Conservation (phyloP, 2,113 vertebrate species). For the Nematolebias whitei region DNA sequence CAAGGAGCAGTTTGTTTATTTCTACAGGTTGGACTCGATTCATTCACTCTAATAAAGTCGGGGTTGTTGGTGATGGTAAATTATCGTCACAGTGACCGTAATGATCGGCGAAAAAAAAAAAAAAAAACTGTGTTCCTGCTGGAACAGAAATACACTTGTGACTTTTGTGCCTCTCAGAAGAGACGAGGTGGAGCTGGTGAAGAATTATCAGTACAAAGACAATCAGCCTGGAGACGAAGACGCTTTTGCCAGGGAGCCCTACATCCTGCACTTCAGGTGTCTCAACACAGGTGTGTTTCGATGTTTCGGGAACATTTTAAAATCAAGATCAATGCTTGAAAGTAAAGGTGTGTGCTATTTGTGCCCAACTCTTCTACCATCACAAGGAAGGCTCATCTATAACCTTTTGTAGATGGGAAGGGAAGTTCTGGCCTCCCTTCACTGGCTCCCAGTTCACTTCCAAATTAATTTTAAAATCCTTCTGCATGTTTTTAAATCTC, state of each 20-base stretch:
- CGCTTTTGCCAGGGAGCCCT: constrained; percentile 69
- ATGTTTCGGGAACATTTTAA: background rate
- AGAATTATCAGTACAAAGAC: constrained; percentile 58
- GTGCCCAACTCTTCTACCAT: no score
- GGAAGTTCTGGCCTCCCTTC: no score
- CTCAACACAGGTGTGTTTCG: constrained; percentile 37
- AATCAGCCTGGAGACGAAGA: constrained; percentile 65
- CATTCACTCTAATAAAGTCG: background rate
- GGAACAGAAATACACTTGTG: fast-evolving
- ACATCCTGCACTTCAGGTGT: constrained; percentile 56
- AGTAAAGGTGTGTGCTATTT: no score
- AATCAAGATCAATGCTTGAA: no score
- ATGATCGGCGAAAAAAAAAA: no score
- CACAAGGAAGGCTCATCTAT: no score
- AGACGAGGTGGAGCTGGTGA: constrained; percentile 38
- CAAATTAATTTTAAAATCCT: no score
- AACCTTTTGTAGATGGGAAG: no score
- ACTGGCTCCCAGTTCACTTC: no score
- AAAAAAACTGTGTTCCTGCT: background rate
- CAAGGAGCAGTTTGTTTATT: constrained; percentile 70
- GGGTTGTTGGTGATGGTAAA: no score
- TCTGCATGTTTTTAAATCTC: no score
- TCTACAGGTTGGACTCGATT: constrained; percentile 60
- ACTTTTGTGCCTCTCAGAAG: constrained; percentile 20
- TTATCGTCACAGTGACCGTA: no score